Percentiles rank a stretch among this genome's conserved stretches.
Conservation (phyloP, 2,888 invertebrate species). For the Diachrysia chrysitis region DNA sequence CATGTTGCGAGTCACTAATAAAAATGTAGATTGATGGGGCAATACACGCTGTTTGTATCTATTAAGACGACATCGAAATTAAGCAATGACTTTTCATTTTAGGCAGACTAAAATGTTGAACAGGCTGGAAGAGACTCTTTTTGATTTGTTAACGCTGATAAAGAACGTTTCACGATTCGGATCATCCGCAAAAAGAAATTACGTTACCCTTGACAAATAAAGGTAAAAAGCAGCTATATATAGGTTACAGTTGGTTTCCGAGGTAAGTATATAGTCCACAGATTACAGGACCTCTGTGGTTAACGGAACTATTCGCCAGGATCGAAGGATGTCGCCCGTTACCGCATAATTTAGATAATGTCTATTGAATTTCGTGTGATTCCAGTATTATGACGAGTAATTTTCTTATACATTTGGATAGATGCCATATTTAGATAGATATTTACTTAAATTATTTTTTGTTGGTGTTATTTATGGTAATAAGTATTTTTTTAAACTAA, state of each 20-base stretch:
- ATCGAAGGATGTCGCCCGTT: constrained; percentile 4
- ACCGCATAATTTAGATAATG: constrained; percentile 21
- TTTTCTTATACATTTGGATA: background rate
- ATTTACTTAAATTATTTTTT: too few relatives aligned
- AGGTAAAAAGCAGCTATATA: background rate
- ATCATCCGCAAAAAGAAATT: background rate
- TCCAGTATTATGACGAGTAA: background rate
- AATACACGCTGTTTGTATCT: constrained; percentile 30
- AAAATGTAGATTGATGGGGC: constrained; percentile 34
- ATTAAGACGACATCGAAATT: constrained; percentile 8
- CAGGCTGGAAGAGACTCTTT: background rate
- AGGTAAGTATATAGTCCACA: constrained; percentile 9
- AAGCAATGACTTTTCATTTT: background rate
- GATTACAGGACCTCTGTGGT: constrained; percentile 22
- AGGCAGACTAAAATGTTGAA: background rate
- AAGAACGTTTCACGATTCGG: background rate
- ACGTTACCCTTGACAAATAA: background rate
- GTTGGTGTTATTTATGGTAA: too few relatives aligned
- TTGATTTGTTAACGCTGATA: background rate
- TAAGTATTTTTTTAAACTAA: too few relatives aligned
- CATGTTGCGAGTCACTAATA: constrained; percentile 34
- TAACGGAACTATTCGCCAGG: constrained; percentile 14
- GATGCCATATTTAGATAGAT: background rate
- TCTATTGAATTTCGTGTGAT: background rate
- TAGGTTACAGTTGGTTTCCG: constrained; percentile 7